Evolutionary conservation across 2,888 invertebrate genomes (phyloP).

Genomic region (Phaonia tiefii): DNA sequence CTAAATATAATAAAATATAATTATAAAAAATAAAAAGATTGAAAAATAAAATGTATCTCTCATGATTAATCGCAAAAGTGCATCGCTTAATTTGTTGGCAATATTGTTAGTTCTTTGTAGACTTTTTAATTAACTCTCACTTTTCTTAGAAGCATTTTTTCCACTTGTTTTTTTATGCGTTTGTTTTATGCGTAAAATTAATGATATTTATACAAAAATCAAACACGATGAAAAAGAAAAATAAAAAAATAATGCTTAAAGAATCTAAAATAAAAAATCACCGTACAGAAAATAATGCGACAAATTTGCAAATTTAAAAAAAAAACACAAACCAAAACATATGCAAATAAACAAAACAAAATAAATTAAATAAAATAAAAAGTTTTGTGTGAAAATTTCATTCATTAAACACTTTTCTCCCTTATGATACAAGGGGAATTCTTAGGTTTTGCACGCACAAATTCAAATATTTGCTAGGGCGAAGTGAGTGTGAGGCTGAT

Average conservation of each 20-base stretch:
- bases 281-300: conserved; percentile 52
- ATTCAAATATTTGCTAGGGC: not conserved
- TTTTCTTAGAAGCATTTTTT: conserved; percentile 27
- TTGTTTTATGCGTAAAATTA: conserved; percentile 56
- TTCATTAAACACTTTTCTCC: conserved; percentile 59
- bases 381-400: conserved; percentile 64
- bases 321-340: not conserved
- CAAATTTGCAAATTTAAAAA: conserved; percentile 32
- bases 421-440: too few species aligned
- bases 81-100: not conserved
- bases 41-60: too few species aligned
- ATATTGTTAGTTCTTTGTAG: conserved; percentile 14
- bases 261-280: not conserved
- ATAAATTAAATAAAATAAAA: conserved; percentile 45
- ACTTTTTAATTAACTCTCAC: conserved; percentile 51
- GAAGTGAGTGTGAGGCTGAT: not conserved
- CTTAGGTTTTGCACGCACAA: too few species aligned
- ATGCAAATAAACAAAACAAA: conserved; percentile 2
- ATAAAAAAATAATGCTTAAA: not conserved
- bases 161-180: not conserved
- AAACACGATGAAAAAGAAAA: not conserved
- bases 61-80: conserved; percentile 55
- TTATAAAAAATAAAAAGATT: too few species aligned
- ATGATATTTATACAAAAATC: conserved; percentile 41
- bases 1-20: too few species aligned